phyloP scores from a whole-genome alignment of 1,140 invertebrate species.

The Aphaenogaster rudis region DNA sequence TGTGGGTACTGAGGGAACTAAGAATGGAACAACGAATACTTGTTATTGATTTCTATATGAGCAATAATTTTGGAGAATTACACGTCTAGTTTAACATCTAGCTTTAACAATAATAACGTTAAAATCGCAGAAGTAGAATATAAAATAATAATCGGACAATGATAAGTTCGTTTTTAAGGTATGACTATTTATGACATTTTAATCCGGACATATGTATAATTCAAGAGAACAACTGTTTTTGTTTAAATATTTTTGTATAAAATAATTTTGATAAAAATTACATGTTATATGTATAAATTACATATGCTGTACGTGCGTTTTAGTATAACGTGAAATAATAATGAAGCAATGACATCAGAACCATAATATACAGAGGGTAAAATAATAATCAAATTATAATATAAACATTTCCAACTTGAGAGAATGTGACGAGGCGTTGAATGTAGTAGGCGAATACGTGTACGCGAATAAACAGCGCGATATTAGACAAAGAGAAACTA shows the following conservation, averaged over 20 bases:
- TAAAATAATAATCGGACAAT: background rate
- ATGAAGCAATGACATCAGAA: background rate
- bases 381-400: conserved; percentile 36
- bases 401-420: background rate
- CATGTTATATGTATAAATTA: too few relatives aligned
- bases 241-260: background rate
- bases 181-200: background rate
- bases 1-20: too few relatives aligned
- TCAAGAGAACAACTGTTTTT: background rate
- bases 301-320: background rate
- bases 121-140: background rate
- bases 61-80: background rate
- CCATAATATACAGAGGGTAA: background rate
- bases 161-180: background rate
- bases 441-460: background rate
- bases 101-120: background rate
- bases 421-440: background rate
- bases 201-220: background rate
- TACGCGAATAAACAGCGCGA: background rate
- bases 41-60: background rate
- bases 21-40: background rate
- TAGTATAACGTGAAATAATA: conserved; percentile 15
- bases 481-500: conserved; percentile 64
- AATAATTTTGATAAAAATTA: conserved; percentile 34
- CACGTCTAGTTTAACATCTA: too few relatives aligned